Evolutionary conservation across 2,113 vertebrate species (phyloP), one percentile per base, ranked within the genome.

Genomic region (Rhinolophus ferrumequinum): DNA sequence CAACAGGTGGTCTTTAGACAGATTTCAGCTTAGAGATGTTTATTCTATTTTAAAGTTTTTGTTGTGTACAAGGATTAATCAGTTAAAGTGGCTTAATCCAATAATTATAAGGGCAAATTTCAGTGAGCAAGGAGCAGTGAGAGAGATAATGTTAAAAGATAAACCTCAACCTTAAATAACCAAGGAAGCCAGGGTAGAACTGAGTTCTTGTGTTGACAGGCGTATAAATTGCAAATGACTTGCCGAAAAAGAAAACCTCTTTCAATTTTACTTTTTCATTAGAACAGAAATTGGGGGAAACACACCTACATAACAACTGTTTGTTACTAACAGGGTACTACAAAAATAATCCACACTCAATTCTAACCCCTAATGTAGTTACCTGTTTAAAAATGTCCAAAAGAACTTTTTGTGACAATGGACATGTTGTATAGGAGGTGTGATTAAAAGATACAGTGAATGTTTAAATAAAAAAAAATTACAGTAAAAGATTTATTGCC

Each of bases 221-320:
- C 70, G 1, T 21, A 75, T 80, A 94, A 69, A 84, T 7, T 93
- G 16, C 33, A 97, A 93, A 85, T 81, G 41, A 94, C 26, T 69
- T 79, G 50, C 83, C 22, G 79, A 96, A 94, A 94, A 94, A 90
- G 84, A 66, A 72, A 93, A 89, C 8, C 6, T 86, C 16, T 60
- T 67, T 73, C 18, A 16, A 62, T 72, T 93, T 75, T 86, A 81
- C 82, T 94, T 97, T 92, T 94, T 93, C 33, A 84, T 77, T 92
- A 0, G 52, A 96, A 96, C 93, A 96, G 95, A 60, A 96, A 93
- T 66, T 28, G 84, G 33, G 69, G 54, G 62, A 94, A 88, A 88
- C 30, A 97, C 80, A 98, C 93, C 94, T 96, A 97, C 90, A 64
- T 79, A 96, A 97, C 94, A 96, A 88, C 94, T 97, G 85, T 94